Base-by-base conservation (phyloP, 2,797 vertebrate species). In the Tadarida brasiliensis region DNA sequence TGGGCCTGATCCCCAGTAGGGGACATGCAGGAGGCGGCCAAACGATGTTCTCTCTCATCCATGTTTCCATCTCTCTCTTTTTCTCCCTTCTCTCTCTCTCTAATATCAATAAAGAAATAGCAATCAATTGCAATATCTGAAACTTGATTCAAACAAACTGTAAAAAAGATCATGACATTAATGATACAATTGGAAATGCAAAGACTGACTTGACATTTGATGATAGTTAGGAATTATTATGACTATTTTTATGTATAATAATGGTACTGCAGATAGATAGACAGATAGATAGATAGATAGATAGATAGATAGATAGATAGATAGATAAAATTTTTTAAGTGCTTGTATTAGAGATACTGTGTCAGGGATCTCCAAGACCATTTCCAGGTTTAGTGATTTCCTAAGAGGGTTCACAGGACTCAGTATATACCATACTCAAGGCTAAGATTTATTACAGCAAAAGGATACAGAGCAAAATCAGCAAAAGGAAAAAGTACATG, bases 201-300 rank as follows among this genome's bases (percentile, higher is more conserved):
- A 92, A 87, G 3, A 89, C 15, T 59, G 24, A 93, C 51, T 78
- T 92, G 24, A 61, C n/a, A 84, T 59, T 33, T 83, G n/a, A 76
- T 91, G 35, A 70, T 56, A 94, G 81, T 61, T 76, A 88, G n/a
- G 10, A 92, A 71, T 26, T 65, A 59, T 22, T 78, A 44, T 78
- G 7, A 65, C 68, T 47, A 82, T 78, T 67, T 90, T 77, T 65
- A 88, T 33, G n/a, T 54, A 57, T 93, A 77, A 90, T 61, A 82
- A 92, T 65, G 24, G 11, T 61, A 39, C 19, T 91, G 5, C 61
- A 30, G 44, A 61, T 20, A 67, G 5, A 30, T 63, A 63, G 28
- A 63, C 12, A 63, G 14, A 63, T 33, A 67, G n/a, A 67, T 20
- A 67, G 49, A 30, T 63, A 63, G 28, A 63, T 28, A 63, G 14